Evolutionary conservation across 30 jellyfish, hydroid and myxozoan species (phyloP), one percentile per base, ranked within the genome.

Genomic region (Chrysaora quinquecirrha): DNA sequence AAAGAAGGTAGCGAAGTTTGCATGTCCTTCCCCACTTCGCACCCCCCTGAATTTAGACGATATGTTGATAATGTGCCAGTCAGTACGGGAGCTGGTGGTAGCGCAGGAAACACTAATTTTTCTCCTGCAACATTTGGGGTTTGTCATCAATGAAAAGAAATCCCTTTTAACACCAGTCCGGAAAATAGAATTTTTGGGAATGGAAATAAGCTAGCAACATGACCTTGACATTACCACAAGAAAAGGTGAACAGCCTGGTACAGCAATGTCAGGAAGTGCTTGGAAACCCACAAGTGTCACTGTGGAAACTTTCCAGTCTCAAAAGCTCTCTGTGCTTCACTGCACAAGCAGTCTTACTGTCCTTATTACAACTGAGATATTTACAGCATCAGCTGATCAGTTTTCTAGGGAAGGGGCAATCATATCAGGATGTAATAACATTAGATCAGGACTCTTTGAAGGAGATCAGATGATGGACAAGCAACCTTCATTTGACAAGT

Each of bases 401-500:
- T 31, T 33, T 16, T 30, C 30, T 73, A 0, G 30, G 29, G 22
- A 9, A 4, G 29, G 31, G 25, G 10, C n/a, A 0, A 52, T 27
- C 34, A 33, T 43, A 34, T 76, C 7, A 73, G 30, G 0, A 69
- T 22, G 25, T 12, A 7, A 31, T 73, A 19, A 21, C 6, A 9
- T 27, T 73, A 43, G 19, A 24, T 10, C 48, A 3, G 47, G 78
- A 73, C 0, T 33, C 76, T 3, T 20, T 7, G 30, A 32, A 22
- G 80, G 85, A 73, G 76, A 7, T 73, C 10, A 24, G 20, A 33
- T 73, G 77, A 76, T 73, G 85, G 85, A n/a, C 47, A 0, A 48
- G 52, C 76, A 73, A 73, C 1, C 30, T 73, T 6, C 78, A 25
- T 12, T 33, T 73, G 85, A 34, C 38, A 16, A 4, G 47, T 31